Base-by-base conservation (phyloP, 2,113 vertebrate genomes). In the Hemiprocne comata region DNA sequence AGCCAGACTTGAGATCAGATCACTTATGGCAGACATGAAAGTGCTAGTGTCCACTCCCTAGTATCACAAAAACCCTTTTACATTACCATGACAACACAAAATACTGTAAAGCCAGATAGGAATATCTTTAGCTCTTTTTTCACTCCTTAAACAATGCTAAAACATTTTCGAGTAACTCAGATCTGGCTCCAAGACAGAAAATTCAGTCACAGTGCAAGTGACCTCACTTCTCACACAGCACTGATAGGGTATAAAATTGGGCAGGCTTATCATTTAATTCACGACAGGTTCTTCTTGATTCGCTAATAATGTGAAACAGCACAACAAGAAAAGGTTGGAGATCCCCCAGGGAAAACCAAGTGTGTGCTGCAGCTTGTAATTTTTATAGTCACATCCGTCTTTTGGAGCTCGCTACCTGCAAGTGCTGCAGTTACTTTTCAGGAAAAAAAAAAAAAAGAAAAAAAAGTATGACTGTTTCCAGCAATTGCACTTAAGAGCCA, bases 401-500 rank as follows among this genome's bases (percentile, higher is more conserved):
- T 65, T 57, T 72, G 69, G 55, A 42, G 38, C 48, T 25, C 74
- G 19, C 24, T 86, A 71, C 87, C 67, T 83, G 34, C 34, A 71
- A 93, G 38, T 55, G 44, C 8, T 84, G 24, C 65, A 61, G 36
- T 86, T 61, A 74, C 48, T 96, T 86, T 92, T 75, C 79, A 80
- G 69, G 60, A 9, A 42, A 75, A 58, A 79, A 5, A 7, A 31
- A 24, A 15, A 46, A 26, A 17, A 50, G 29, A 13, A 18, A 31
- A 8, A 16, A 13, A 84, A 10, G 3, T 44, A 18, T 23, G 2
- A 54, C 64, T 60, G 13, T 60, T 96, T 96, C 95, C 92, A 95
- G 85, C 93, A 90, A 96, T 85, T 94, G 87, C 91, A 76, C n/a
- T 95, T 85, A 85, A 33, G 11, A 57, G 19, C 13, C 55, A 31